phyloP scores from a whole-genome alignment of 2,113 vertebrate genomes.

The Campylomormyrus numenius region DNA sequence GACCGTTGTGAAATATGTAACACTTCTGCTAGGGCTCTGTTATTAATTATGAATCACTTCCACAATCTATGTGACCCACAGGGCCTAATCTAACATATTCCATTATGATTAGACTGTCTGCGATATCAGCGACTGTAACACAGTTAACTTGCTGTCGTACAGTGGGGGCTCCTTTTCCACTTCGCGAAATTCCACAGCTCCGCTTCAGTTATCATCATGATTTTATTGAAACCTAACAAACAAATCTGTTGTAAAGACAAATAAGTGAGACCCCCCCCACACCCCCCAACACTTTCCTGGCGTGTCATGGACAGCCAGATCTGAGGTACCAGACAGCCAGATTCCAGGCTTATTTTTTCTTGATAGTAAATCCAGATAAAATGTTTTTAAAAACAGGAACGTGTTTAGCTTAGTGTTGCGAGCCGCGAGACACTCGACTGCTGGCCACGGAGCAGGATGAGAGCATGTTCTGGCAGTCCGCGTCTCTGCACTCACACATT shows the following conservation, averaged over 20 bases:
- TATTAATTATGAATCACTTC: slow-evolving; percentile 39
- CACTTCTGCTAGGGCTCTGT: slow-evolving; percentile 28
- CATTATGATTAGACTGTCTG: slow-evolving; percentile 24
- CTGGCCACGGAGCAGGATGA: not conserved
- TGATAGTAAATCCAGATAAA: slow-evolving; percentile 2
- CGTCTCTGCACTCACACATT: not conserved
- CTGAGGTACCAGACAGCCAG: not conserved
- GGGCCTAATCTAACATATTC: slow-evolving; percentile 26
- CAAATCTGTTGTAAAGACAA: not conserved
- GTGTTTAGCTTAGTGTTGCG: not conserved
- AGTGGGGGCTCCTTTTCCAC: not conserved
- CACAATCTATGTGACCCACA: slow-evolving; percentile 21
- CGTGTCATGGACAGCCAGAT: not conserved
- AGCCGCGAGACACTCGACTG: not conserved
- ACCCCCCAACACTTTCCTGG: not conserved
- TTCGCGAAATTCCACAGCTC: not conserved
- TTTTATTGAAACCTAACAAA: not conserved
- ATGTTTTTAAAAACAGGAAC: not conserved
- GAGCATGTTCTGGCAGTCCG: not conserved
- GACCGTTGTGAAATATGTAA: slow-evolving; percentile 37
- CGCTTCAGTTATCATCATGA: not conserved
- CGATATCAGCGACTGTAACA: slow-evolving; percentile 17
- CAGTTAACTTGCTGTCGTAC: not conserved
- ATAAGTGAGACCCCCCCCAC: not conserved
- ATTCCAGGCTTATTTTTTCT: not conserved